Evolutionary conservation across 2,888 invertebrate genomes (phyloP).

Genomic region (Ochlodes sylvanus): DNA sequence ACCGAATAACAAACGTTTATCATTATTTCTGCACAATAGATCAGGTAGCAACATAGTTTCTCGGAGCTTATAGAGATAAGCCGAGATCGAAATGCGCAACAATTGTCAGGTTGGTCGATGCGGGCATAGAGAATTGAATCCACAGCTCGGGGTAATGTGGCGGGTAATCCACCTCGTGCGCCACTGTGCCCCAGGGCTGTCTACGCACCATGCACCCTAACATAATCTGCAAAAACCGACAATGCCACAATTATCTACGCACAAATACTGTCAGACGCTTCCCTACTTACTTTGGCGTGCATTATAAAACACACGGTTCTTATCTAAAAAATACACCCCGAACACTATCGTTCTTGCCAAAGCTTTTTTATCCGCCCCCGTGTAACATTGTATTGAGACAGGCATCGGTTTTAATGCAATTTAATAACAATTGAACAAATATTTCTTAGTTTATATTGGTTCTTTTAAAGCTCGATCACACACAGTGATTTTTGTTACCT

Average conservation of each 20-base stretch:
- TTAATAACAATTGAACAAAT: slow-evolving; percentile 68
- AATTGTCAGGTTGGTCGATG: slow-evolving; percentile 62
- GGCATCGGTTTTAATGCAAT: slow-evolving; percentile 71
- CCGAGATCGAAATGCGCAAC: slow-evolving; percentile 70
- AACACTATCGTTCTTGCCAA: slow-evolving; percentile 25
- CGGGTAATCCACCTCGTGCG: slow-evolving; percentile 80
- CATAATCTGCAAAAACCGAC: slow-evolving; percentile 79
- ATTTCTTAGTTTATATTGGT: slow-evolving; percentile 48
- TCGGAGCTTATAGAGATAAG: slow-evolving; percentile 29
- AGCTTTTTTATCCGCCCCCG: slow-evolving; percentile 41
- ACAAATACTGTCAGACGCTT: slow-evolving; percentile 43
- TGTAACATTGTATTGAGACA: slow-evolving; percentile 16
- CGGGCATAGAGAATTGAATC: slow-evolving; percentile 66
- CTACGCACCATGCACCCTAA: slow-evolving; percentile 59
- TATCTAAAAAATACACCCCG: slow-evolving; percentile 40
- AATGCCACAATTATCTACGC: slow-evolving; percentile 52
- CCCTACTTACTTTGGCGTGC: slow-evolving; percentile 39
- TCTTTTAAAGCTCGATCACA: slow-evolving; percentile 26
- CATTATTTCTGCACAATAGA: slow-evolving; percentile 25
- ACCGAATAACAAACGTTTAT: neutral
- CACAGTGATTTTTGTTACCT: slow-evolving; percentile 6
- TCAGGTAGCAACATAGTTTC: slow-evolving; percentile 36
- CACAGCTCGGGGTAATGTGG: slow-evolving; percentile 70
- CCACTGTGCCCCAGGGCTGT: slow-evolving; percentile 51
- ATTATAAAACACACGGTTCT: slow-evolving; percentile 45